Conservation (phyloP, 2,888 invertebrate species). For the Brachypalpus laphriformis region DNA sequence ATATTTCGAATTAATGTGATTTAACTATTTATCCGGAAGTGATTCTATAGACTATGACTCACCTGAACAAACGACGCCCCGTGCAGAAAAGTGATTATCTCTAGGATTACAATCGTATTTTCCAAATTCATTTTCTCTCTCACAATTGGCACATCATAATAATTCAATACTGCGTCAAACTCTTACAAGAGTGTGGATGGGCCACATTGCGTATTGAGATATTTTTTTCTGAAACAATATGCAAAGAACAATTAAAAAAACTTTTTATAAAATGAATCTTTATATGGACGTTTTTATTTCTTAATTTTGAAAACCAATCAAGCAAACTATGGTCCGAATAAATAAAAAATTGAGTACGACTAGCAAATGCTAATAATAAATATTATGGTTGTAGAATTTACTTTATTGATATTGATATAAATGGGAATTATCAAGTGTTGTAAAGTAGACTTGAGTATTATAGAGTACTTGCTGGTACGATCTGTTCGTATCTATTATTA, state of each 20-base stretch:
- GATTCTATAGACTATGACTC: slow-evolving; percentile 43
- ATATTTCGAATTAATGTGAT: slow-evolving; percentile 20
- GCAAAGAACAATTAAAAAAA: neutral
- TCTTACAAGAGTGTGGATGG: neutral
- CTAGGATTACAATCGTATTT: slow-evolving; percentile 64
- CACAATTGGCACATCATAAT: neutral
- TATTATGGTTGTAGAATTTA: too few relatives aligned
- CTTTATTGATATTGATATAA: too few relatives aligned
- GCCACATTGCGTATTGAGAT: neutral
- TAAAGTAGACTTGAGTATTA: too few relatives aligned
- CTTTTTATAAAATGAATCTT: too few relatives aligned
- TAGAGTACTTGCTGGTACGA: too few relatives aligned
- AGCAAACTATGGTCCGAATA: too few relatives aligned
- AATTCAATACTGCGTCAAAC: neutral
- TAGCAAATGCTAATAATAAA: too few relatives aligned
- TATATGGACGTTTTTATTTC: too few relatives aligned
- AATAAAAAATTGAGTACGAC: too few relatives aligned
- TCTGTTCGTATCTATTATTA: too few relatives aligned
- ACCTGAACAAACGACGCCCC: slow-evolving; percentile 69
- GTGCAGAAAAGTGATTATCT: slow-evolving; percentile 68
- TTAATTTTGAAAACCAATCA: too few relatives aligned
- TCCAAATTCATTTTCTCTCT: slow-evolving; percentile 71
- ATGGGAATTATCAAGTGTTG: too few relatives aligned
- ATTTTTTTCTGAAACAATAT: neutral
- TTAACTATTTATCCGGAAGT: slow-evolving; percentile 32